Base-by-base conservation (phyloP, 2,888 invertebrate species). In the Drosophila seclusa region DNA sequence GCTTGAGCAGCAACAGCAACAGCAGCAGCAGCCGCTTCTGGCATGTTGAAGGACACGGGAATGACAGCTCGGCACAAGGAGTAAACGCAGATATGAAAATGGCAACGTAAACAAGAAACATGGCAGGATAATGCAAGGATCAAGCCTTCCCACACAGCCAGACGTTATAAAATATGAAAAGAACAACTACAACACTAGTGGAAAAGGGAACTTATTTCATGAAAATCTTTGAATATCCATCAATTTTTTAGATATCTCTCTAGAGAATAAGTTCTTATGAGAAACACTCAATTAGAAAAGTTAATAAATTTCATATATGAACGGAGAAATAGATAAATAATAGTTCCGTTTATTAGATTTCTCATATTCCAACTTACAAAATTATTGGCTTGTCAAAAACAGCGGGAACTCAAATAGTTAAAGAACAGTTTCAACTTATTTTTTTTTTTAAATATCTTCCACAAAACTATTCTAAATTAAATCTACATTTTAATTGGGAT, bases 11-110 rank as follows among this genome's bases (percentile, higher is more conserved):
- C 16, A 24, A 16, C 40, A 6, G 27, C n/a, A 57, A 32, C 32
- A 42, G 34, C 4, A 48, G 16, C 55, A 61, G n/a, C 29, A 27
- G 63, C 55, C 48, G 59, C 48, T 61, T 7, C 55, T 70, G 68
- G 76, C 76, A 76, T 70, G 89, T 87, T 85, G 89, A 86, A 86
- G 85, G 89, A 87, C 85, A 84, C 80, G 73, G 64, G 85, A 87
- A 86, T 86, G 85, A 87, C 85, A 85, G 36, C 40, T 18, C 13
- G 24, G 42, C 58, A 55, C 58, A 66, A 62, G 57, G 55, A 49
- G 52, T 21, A 58, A 40, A 58, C 40, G 24, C 21, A 21, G 50
- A 29, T 49, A 40, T 57, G 18, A 49, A 67, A 62, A 45, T 16
- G 31, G 27, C 42, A 62, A 54, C 31, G 32, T 34, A 61, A 69